These are phyloP conservation scores for Sternotherus odoratus DNA, from an alignment of 2,797 vertebrate species.

Conservation along the genomic window DNA sequence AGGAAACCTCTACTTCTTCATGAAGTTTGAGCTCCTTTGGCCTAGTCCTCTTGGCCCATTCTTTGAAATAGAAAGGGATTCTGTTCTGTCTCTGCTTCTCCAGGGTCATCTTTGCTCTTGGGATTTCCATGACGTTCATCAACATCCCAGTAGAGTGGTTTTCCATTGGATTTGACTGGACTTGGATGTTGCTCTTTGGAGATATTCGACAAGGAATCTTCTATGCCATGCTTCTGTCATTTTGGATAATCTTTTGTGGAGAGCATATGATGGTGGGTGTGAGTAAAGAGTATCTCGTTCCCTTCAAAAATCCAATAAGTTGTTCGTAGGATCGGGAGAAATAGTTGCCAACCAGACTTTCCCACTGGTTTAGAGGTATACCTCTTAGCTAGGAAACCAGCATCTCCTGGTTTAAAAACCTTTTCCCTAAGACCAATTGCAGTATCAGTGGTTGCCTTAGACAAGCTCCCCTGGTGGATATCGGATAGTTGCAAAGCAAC, in stretches of 20 bases:
- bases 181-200: slow-evolving; percentile 97
- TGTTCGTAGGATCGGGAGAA: fast-evolving
- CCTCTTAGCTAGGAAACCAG: background rate
- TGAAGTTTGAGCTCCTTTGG: background rate
- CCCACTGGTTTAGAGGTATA: background rate
- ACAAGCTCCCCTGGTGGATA: background rate
- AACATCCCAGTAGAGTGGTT: slow-evolving; percentile 99
- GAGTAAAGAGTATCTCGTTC: fast-evolving
- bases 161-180: slow-evolving; percentile 97
- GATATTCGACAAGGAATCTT: slow-evolving; percentile 98
- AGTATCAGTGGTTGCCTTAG: background rate
- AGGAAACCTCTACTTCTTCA: background rate
- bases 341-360: background rate
- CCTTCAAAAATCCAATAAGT: background rate
- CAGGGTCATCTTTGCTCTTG: slow-evolving; percentile 96
- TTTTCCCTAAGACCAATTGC: background rate
- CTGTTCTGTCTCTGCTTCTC: slow-evolving; percentile 34
- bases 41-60: background rate
- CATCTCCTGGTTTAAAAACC: background rate
- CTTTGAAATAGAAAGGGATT: background rate
- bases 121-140: slow-evolving; percentile 98
- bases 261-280: slow-evolving; percentile 96
- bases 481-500: background rate
- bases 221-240: slow-evolving; percentile 96
- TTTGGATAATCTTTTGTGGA: slow-evolving; percentile 99